These are phyloP conservation scores for Ferdinandea cuprea DNA, from an alignment of 2,888 invertebrate species.

Conservation along the genomic window DNA sequence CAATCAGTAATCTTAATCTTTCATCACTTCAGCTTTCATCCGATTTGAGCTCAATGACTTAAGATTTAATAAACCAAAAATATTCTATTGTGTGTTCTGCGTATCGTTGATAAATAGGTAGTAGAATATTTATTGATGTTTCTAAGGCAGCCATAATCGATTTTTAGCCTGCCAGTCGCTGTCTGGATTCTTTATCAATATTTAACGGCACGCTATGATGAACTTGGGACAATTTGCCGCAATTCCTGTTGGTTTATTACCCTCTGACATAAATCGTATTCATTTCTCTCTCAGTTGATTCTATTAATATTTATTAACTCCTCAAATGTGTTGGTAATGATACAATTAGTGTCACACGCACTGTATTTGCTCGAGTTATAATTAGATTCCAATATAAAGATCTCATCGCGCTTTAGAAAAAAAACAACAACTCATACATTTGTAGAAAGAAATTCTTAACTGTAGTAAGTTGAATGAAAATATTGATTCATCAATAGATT, in stretches of 20 bases:
- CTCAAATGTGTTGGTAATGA: not conserved
- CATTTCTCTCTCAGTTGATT: not conserved
- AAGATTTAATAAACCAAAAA: constrained; percentile 29
- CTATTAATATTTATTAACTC: constrained; percentile 3
- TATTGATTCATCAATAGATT: not conserved
- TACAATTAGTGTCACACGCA: not conserved
- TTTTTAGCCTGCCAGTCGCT: not conserved
- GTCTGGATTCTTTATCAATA: not conserved
- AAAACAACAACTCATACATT: no score
- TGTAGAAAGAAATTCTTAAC: not conserved
- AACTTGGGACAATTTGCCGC: constrained; percentile 1
- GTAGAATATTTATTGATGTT: not conserved
- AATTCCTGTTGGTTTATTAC: not conserved
- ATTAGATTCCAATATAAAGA: not conserved
- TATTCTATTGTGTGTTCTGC: not conserved
- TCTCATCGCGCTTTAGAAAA: no score
- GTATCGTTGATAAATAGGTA: not conserved
- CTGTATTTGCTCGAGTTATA: constrained; percentile 1
- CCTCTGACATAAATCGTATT: not conserved
- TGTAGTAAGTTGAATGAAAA: not conserved
- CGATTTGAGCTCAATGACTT: constrained; percentile 30
- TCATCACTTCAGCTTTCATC: not conserved
- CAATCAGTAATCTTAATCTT: not conserved
- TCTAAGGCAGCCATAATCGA: not conserved
- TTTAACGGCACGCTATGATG: not conserved